A percentile compares a stretch with the other conserved stretches of the same genome.
Evolutionary conservation across 1,140 invertebrate species (phyloP).

Genomic region (Cheumatopsyche charites): DNA sequence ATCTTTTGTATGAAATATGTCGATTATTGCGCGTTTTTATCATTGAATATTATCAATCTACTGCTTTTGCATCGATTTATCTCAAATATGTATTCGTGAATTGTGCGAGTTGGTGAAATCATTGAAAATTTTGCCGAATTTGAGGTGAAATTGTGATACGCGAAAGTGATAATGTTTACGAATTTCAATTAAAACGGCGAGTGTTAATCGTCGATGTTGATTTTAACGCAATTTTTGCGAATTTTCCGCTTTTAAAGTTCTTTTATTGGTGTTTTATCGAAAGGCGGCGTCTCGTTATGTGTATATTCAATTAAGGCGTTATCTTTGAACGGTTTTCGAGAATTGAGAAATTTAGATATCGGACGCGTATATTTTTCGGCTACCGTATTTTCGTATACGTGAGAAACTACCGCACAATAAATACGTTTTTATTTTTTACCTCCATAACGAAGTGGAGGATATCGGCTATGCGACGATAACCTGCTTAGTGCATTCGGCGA

Average conservation of each 20-base stretch:
- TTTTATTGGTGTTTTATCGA: not conserved
- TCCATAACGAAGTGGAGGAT: slow-evolving; percentile 17
- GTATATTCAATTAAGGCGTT: not conserved
- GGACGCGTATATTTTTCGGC: slow-evolving; percentile 14
- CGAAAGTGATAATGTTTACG: too few relatives aligned
- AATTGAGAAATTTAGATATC: slow-evolving; percentile 23
- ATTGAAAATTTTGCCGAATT: too few relatives aligned
- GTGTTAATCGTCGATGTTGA: too few relatives aligned
- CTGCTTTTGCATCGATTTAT: too few relatives aligned
- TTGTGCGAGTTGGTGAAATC: too few relatives aligned
- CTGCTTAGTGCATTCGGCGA: slow-evolving; percentile 39
- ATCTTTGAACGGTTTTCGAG: not conserved
- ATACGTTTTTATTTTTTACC: not conserved
- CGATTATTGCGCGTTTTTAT: too few relatives aligned
- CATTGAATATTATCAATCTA: too few relatives aligned
- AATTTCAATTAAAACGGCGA: too few relatives aligned
- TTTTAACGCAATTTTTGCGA: not conserved
- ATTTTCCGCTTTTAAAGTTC: not conserved
- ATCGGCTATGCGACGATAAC: slow-evolving; percentile 24
- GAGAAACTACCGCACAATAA: slow-evolving; percentile 20
- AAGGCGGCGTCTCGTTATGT: not conserved
- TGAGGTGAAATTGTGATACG: too few relatives aligned
- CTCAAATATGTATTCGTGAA: too few relatives aligned
- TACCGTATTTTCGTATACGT: slow-evolving; percentile 10
- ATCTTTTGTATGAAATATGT: too few relatives aligned